These are phyloP conservation scores for Lophius americanus DNA, from an alignment of 2,797 vertebrate genomes.

Conservation along the genomic window DNA sequence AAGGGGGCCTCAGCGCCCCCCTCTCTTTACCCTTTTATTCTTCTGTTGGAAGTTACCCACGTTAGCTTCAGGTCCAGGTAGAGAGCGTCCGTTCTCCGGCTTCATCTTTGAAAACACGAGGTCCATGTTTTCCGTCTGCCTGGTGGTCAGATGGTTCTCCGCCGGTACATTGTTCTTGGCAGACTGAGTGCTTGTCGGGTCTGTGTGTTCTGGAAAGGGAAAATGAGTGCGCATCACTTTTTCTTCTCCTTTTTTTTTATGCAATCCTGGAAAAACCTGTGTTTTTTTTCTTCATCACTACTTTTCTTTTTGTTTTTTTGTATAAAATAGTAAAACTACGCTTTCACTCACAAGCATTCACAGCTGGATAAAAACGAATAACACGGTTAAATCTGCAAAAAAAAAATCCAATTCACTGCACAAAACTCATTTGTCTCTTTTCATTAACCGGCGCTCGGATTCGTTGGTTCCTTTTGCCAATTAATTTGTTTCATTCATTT, in stretches of 20 bases:
- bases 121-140: slow-evolving; percentile 25
- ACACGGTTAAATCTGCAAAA: neutral
- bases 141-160: slow-evolving; percentile 15
- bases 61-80: slow-evolving; percentile 3
- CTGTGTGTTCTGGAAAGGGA: slow-evolving; percentile 57
- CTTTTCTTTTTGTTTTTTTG: slow-evolving; percentile 4
- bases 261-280: slow-evolving; percentile 12
- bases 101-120: slow-evolving; percentile 1
- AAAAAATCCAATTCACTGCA: slow-evolving; percentile 10
- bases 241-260: slow-evolving; percentile 4
- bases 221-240: slow-evolving; percentile 25
- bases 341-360: slow-evolving; percentile 4
- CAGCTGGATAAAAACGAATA: slow-evolving; percentile 17
- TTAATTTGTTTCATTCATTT: slow-evolving; percentile 42
- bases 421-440: slow-evolving; percentile 17
- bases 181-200: neutral
- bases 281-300: slow-evolving; percentile 5
- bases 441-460: slow-evolving; percentile 5
- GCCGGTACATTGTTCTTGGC: slow-evolving; percentile 49
- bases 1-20: neutral
- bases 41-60: neutral
- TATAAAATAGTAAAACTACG: slow-evolving; percentile 4
- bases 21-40: neutral
- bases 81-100: slow-evolving; percentile 20
- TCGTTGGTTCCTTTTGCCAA: slow-evolving; percentile 19